phyloP scores from a whole-genome alignment of 2,888 invertebrate species.

The Perizoma flavofasciatum region DNA sequence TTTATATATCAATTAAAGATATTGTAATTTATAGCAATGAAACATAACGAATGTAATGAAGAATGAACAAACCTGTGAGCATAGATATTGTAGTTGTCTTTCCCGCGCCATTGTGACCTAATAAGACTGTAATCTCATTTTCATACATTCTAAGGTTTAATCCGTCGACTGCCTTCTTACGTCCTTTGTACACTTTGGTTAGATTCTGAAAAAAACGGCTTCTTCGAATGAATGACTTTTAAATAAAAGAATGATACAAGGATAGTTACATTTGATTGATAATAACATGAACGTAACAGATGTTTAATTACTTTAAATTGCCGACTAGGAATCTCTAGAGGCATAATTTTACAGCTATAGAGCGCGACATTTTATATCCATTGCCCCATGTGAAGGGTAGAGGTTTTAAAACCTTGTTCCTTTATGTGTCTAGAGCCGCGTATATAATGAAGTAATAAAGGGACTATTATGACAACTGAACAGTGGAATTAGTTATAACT shows the following conservation, averaged over 20 bases:
- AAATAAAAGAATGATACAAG: neutral
- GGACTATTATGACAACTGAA: no score
- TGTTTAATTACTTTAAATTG: constrained; percentile 6
- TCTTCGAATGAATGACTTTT: neutral
- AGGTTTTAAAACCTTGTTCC: no score
- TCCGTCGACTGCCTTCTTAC: constrained; percentile 86
- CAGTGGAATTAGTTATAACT: no score
- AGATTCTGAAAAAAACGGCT: constrained; percentile 71
- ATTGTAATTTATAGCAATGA: no score
- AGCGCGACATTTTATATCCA: no score
- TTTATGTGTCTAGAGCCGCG: no score
- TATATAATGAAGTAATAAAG: no score
- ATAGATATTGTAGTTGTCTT: constrained; percentile 98
- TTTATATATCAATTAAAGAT: no score
- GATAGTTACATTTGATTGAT: no score
- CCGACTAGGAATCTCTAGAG: neutral
- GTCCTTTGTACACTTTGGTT: constrained; percentile 85
- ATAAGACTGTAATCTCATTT: constrained; percentile 92
- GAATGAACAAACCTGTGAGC: constrained; percentile 87
- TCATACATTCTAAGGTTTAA: constrained; percentile 93
- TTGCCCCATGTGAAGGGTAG: no score
- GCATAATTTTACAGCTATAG: neutral
- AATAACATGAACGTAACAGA: neutral
- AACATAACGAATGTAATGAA: neutral
- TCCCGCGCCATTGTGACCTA: constrained; percentile 92